A percentile compares a stretch with the other conserved stretches of the same genome.
These are phyloP conservation scores for Noctua fimbriata DNA, from an alignment of 2,888 invertebrate species.

Conservation along the genomic window DNA sequence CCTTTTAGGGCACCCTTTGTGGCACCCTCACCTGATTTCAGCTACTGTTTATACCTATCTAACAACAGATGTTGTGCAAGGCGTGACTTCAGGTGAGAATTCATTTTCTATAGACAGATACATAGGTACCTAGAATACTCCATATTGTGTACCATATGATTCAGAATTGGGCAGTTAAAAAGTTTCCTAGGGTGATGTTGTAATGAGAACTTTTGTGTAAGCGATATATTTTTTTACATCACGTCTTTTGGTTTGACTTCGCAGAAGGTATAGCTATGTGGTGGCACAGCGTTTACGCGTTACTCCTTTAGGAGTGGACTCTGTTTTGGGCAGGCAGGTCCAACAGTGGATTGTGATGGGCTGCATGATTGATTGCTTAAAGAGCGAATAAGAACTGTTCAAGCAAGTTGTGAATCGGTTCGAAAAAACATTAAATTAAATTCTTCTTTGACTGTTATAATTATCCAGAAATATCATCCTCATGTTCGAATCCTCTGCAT, in stretches of 20 bases:
- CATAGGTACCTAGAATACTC: background rate
- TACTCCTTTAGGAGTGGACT: no score
- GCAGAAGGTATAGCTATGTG: background rate
- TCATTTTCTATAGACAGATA: background rate
- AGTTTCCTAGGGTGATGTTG: background rate
- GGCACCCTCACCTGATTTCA: background rate
- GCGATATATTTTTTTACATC: background rate
- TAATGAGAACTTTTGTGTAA: background rate
- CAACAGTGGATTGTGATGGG: background rate
- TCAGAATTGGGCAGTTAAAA: background rate
- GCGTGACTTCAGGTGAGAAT: background rate
- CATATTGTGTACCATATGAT: background rate
- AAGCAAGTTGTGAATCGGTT: background rate
- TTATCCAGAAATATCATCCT: background rate
- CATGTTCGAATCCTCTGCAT: background rate
- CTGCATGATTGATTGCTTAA: background rate
- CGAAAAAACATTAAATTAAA: background rate
- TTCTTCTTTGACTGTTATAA: background rate
- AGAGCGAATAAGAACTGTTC: background rate
- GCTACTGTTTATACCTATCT: slow-evolving; percentile 1
- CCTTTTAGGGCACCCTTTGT: background rate
- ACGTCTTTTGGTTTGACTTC: background rate
- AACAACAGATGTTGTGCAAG: no score
- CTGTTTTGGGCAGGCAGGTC: background rate
- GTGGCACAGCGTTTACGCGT: no score